Evolutionary conservation across 2,888 invertebrate species (phyloP), one percentile per base, ranked within the genome.

Genomic region (Slavum lentiscoides): DNA sequence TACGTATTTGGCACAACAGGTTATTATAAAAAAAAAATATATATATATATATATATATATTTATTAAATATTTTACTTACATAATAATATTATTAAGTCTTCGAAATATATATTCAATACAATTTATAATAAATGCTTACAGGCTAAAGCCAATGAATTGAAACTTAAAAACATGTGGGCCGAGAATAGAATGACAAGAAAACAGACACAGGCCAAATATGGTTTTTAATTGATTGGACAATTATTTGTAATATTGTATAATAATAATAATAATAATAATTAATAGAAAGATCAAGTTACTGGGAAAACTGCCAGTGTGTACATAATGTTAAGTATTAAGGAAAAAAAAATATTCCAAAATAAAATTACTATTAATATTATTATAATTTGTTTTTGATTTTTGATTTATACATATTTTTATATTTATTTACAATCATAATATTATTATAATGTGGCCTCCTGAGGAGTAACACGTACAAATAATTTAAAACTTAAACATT

Each of bases 141-240:
- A 95, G 91, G 98, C 97, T 4, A 97, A 97, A 87, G 96, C 95
- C 83, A 94, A 96, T 87, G 97, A 98, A 87, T 90, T 94, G 82
- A 96, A 97, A 85, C 87, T 98, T 74, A 94, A 97, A 86, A 96
- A 95, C 85, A 93, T 95, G 88, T 98, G 97, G 97, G 92, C 97
- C 9, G 91, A 93, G 84, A 97, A 94, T 86, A 91, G 93, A 85
- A 91, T 93, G 88, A 92, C 93, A 5, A 91, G 93, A 84, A 90
- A 93, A 85, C 94, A 95, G 87, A 95, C 96, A n/a, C 94, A 96
- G 86, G 93, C 94, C 58, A 97, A 97, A 90, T 97, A 97, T 89
- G 97, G 97, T 67, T 97, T 97, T 88, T 97, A 91, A 88, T 21
- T 55, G 13, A 15, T 30, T n/a, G 1, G 55, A 23, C 21, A 55